phyloP scores from a whole-genome alignment of 2,888 invertebrate species.

The Ophonus ardosiacus region DNA sequence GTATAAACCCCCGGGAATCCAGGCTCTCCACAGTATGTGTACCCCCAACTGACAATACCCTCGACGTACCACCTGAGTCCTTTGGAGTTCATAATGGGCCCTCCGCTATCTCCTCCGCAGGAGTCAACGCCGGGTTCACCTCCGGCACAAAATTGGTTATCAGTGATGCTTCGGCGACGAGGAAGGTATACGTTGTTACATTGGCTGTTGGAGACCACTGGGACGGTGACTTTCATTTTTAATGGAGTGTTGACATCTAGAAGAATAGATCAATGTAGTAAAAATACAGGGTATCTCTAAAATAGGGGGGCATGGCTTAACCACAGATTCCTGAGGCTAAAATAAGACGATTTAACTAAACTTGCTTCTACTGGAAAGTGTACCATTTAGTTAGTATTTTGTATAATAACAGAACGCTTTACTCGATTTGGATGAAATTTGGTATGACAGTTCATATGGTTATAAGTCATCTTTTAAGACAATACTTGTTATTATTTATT shows the following conservation, averaged over 20 bases:
- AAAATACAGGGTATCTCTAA: no score
- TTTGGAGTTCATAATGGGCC: slow-evolving; percentile 82
- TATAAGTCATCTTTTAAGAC: no score
- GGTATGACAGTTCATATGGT: no score
- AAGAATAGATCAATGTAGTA: not conserved
- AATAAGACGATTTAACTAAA: no score
- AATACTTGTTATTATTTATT: no score
- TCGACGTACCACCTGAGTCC: slow-evolving; percentile 78
- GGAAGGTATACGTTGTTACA: not conserved
- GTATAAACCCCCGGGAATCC: slow-evolving; percentile 72
- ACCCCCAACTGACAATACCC: slow-evolving; percentile 83
- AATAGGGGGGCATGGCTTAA: no score
- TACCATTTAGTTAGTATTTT: no score
- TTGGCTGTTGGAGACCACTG: slow-evolving; percentile 75
- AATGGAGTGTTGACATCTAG: not conserved
- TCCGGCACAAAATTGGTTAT: slow-evolving; percentile 74
- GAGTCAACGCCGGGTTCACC: slow-evolving; percentile 79
- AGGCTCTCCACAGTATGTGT: slow-evolving; percentile 69
- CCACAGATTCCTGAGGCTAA: no score
- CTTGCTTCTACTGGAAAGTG: no score
- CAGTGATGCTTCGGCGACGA: slow-evolving; percentile 71
- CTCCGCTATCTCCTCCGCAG: slow-evolving; percentile 87
- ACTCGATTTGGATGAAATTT: no score
- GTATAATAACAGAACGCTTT: no score
- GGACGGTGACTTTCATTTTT: slow-evolving; percentile 75